Base-by-base conservation (phyloP, 2,113 vertebrate genomes). In the Cichladusa arquata region DNA sequence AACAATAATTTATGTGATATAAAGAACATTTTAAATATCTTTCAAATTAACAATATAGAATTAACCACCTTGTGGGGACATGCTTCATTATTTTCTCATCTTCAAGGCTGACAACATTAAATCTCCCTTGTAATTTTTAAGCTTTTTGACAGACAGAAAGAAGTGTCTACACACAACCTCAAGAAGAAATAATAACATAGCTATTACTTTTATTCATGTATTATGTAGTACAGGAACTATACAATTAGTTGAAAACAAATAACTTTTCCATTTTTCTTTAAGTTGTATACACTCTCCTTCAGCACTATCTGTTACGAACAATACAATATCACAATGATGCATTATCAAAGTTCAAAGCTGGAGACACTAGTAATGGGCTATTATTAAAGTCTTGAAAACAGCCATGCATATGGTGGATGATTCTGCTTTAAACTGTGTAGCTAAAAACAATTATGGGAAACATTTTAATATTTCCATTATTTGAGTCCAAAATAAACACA, bases 71-170 rank as follows among this genome's bases (percentile, higher is more conserved):
- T 93, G 36, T 61, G 60, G 33, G 51, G 67, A 81, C 14, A 88
- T 36, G 71, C 51, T 80, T 92, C 85, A 77, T 94, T 88, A 88
- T 92, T 82, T 94, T 88, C 54, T 81, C 71, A 48, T 95, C 86
- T 94, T 95, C 64, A 77, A 74, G 44, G 51, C 64, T 83, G 82
- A 88, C 76, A 83, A 88, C 62, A 86, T 81, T 73, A 90, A 90
- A 93, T 73, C 33, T 91, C 71, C 54, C 62, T 92, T 77, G 36
- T 80, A 92, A 96, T 58, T 76, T 84, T 90, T 61, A 73, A 80
- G 54, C 11, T 88, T 38, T 80, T 62, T 73, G 54, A 93, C 58
- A 69, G 79, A 90, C 4, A 5, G 18, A 19, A 48, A 57, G 47
- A 54, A 77, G 11, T 36, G 34, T 66, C 51, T 57, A 34, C n/a